Evolutionary conservation across 2,113 vertebrate genomes (phyloP).

Genomic region (Hemiscyllium ocellatum): DNA sequence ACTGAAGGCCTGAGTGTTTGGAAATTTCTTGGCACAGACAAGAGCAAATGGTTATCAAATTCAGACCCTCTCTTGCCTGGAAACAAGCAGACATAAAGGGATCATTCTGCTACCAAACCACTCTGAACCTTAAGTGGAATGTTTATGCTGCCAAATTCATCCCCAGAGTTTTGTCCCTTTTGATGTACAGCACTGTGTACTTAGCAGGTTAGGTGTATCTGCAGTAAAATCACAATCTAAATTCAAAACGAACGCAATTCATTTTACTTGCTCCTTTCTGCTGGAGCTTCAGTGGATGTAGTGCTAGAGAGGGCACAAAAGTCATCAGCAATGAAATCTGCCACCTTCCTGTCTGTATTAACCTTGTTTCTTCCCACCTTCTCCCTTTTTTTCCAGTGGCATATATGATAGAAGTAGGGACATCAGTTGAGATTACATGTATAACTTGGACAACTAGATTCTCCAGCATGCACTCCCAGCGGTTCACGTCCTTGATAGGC

Average conservation of each 20-base stretch:
- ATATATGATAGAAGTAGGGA: background rate
- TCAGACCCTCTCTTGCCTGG: background rate
- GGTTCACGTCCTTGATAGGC: background rate
- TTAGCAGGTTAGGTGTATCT: background rate
- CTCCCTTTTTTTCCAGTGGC: background rate
- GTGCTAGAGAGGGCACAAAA: background rate
- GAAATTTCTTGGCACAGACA: background rate
- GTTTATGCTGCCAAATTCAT: background rate
- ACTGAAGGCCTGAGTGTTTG: background rate
- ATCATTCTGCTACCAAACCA: background rate
- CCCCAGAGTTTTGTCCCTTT: background rate
- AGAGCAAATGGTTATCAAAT: conserved; percentile 11
- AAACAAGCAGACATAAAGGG: background rate
- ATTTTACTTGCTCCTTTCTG: background rate
- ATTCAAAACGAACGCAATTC: background rate
- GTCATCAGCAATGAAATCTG: background rate
- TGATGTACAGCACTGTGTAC: background rate
- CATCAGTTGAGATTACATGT: background rate
- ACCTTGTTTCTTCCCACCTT: background rate
- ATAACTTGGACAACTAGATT: background rate
- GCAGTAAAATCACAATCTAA: background rate
- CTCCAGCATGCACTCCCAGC: background rate
- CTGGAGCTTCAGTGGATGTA: background rate
- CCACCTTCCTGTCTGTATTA: background rate
- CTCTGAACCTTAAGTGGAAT: background rate